phyloP scores from a whole-genome alignment of 2,797 vertebrate genomes.

The Zenarchopterus dispar region DNA sequence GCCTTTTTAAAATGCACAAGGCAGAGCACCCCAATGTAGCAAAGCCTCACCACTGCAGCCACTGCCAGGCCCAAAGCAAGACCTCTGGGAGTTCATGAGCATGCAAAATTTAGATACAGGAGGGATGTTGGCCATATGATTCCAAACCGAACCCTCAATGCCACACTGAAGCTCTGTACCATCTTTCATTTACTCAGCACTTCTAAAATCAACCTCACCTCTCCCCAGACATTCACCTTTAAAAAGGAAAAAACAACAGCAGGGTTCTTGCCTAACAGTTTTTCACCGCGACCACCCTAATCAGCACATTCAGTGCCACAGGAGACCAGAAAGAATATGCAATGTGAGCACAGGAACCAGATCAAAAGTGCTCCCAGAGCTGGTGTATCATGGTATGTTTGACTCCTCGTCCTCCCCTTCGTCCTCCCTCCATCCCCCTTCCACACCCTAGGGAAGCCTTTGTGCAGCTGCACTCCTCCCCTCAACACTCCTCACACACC shows the following conservation, averaged over 20 bases:
- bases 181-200: slow-evolving; percentile 57
- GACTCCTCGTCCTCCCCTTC: slow-evolving; percentile 56
- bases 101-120: slow-evolving; percentile 40
- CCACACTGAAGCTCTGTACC: slow-evolving; percentile 32
- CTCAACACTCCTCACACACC: slow-evolving; percentile 53
- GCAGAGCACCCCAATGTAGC: slow-evolving; percentile 61
- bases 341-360: slow-evolving; percentile 51
- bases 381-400: slow-evolving; percentile 52
- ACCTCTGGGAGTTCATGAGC: slow-evolving; percentile 58
- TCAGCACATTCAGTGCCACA: slow-evolving; percentile 69
- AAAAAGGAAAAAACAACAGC: slow-evolving; percentile 26
- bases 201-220: slow-evolving; percentile 52
- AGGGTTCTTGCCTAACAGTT: slow-evolving; percentile 36
- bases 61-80: slow-evolving; percentile 66
- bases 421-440: slow-evolving; percentile 52
- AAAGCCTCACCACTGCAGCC: slow-evolving; percentile 71
- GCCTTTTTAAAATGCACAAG: slow-evolving; percentile 79
- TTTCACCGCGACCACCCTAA: slow-evolving; percentile 50
- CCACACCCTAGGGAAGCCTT: slow-evolving; percentile 76
- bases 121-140: slow-evolving; percentile 10
- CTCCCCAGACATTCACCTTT: slow-evolving; percentile 58
- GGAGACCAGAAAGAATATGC: slow-evolving; percentile 63
- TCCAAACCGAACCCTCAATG: slow-evolving; percentile 34
- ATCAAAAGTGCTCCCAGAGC: slow-evolving; percentile 65
- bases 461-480: slow-evolving; percentile 50